A percentile compares a stretch with the other conserved stretches of the same genome.
These are phyloP conservation scores for Caenorhabditis uteleia DNA, from an alignment of 2,888 invertebrate genomes.

Conservation along the genomic window DNA sequence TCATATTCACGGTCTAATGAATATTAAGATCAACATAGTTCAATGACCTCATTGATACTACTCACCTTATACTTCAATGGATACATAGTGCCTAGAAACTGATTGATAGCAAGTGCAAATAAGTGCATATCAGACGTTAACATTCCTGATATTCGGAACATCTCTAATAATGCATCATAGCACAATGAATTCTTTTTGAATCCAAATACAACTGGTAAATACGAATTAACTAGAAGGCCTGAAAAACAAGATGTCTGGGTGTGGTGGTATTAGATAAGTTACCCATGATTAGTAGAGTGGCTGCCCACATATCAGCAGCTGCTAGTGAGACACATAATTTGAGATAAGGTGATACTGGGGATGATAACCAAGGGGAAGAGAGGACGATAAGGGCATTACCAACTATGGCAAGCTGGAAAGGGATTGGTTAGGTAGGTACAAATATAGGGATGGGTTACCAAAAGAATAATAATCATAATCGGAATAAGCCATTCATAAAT, in stretches of 20 bases:
- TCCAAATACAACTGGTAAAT: conserved; percentile 62
- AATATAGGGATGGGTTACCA: too few relatives aligned
- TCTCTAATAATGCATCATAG: conserved; percentile 49
- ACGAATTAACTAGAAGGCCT: conserved; percentile 66
- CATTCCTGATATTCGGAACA: conserved; percentile 66
- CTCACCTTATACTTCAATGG: conserved; percentile 64
- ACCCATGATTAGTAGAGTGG: conserved; percentile 58
- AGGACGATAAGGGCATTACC: conserved; percentile 63
- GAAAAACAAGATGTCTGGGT: too few relatives aligned
- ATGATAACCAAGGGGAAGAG: conserved; percentile 57
- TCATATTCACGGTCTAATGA: background rate
- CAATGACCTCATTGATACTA: too few relatives aligned
- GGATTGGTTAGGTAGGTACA: background rate
- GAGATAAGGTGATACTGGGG: conserved; percentile 64
- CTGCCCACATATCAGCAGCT: conserved; percentile 66
- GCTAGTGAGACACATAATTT: conserved; percentile 63
- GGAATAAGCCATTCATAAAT: conserved; percentile 62
- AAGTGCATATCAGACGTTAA: conserved; percentile 66
- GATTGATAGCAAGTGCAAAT: conserved; percentile 65
- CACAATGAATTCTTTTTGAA: conserved; percentile 51
- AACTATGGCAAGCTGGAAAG: conserved; percentile 60
- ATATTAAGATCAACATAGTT: too few relatives aligned
- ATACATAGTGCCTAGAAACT: conserved; percentile 64
- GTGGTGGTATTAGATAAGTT: background rate
- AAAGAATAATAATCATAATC: conserved; percentile 59